Percentiles rank a stretch among this genome's conserved stretches.
Evolutionary conservation across 2,797 vertebrate genomes (phyloP).

Genomic region (Cirrhinus molitorella): DNA sequence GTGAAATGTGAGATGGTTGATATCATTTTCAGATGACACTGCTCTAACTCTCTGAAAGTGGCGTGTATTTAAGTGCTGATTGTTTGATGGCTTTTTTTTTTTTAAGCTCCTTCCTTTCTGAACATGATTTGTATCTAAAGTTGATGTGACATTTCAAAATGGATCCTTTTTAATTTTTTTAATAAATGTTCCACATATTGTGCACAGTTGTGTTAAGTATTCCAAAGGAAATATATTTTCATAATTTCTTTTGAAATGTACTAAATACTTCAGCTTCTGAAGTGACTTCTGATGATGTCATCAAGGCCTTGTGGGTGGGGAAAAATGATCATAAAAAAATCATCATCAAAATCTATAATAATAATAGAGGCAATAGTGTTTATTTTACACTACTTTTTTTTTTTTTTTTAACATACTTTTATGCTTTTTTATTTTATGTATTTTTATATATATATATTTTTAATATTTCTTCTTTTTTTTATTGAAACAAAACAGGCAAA

Average conservation of each 20-base stretch:
- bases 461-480: too few relatives aligned
- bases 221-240: neutral
- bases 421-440: too few relatives aligned
- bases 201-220: neutral
- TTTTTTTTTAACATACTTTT: too few relatives aligned
- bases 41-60: neutral
- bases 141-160: neutral
- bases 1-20: neutral
- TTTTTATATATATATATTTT: too few relatives aligned
- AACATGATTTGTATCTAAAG: neutral
- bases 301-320: neutral
- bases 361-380: too few relatives aligned
- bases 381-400: too few relatives aligned
- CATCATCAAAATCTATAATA: too few relatives aligned
- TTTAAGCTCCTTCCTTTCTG: neutral
- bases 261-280: neutral
- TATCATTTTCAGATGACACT: conserved; percentile 16
- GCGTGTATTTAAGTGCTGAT: neutral
- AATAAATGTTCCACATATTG: neutral
- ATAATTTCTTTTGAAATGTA: neutral
- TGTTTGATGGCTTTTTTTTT: neutral
- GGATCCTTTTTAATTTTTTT: neutral
- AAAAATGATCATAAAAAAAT: too few relatives aligned
- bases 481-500: too few relatives aligned
- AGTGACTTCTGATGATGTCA: neutral